Conservation (phyloP, 2,888 invertebrate genomes). For the Uropetala carovei region DNA sequence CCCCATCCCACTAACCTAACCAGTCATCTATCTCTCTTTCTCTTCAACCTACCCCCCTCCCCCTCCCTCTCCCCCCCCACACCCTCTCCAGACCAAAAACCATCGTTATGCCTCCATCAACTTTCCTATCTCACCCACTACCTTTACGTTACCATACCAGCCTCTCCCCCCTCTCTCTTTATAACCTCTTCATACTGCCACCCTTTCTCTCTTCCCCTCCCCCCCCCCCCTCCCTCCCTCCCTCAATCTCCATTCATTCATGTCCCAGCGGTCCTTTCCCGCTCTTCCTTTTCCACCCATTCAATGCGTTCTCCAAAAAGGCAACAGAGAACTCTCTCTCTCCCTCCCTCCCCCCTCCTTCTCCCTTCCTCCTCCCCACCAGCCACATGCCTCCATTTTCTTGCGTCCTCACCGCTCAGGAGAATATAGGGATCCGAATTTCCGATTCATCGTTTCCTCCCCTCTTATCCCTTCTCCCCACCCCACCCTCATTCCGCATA, state of each 20-base stretch:
- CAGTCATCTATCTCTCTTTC: conserved; percentile 9
- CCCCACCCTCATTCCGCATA: not conserved
- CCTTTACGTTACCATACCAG: not conserved
- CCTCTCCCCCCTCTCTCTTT: not conserved
- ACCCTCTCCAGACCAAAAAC: not conserved
- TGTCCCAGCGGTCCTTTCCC: conserved; percentile 45
- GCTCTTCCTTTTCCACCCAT: not conserved
- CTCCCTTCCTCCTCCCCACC: not conserved
- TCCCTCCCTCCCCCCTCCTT: not conserved
- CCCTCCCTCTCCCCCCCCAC: not conserved
- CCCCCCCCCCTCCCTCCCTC: not conserved
- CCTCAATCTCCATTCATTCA: conserved; percentile 59
- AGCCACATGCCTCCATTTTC: not conserved
- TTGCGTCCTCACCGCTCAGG: not conserved
- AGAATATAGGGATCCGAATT: conserved; percentile 31
- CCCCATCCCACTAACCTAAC: too few species aligned
- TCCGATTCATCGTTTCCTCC: conserved; percentile 46
- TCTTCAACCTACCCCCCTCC: not conserved
- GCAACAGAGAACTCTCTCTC: not conserved
- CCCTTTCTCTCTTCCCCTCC: not conserved
- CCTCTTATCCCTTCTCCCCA: not conserved
- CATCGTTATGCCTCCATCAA: not conserved
- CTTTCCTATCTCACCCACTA: not conserved
- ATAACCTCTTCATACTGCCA: not conserved
- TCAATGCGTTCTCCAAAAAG: conserved; percentile 48